Base-by-base conservation (phyloP, 1,140 invertebrate species). In the Dendroctonus valens region DNA sequence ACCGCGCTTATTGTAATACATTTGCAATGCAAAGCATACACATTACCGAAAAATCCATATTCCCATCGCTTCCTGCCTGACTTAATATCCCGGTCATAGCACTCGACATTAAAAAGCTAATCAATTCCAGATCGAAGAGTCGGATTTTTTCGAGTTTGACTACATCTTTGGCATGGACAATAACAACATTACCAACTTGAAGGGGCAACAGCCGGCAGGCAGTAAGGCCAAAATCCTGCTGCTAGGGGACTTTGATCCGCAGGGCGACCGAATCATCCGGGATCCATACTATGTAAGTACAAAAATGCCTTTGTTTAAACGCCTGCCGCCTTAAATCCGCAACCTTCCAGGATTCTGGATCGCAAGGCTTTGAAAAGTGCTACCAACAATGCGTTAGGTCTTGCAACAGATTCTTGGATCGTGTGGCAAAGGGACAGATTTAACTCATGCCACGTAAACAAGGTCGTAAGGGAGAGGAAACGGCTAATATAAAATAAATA, bases 131-230 rank as follows among this genome's bases (percentile, higher is more conserved):
- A 84, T 94, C 48, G 83, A 74, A 6, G 69, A 80, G 60, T 77
- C 85, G 38, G 93, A 96, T 77, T 95, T 93, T 72, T 75, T 83
- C 8, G 79, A 86, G 6, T 96, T 88, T 77, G 87, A 95, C 76
- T 94, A 85, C 74, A 94, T 96, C 64, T 92, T 96, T 80, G 93
- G 93, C 15, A 96, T 96, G 93, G 93, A 96, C 77, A 82, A 92
- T 59, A 83, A 85, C 12, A 96, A 94, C 75, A 91, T 94, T 76
- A 80, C 77, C 7, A 84, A 87, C 51, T 76, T 95, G 37, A 85
- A 85, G 26, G 75, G 77, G 12, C 78, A 84, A 61, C 84, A 84
- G 63, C 79, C 83, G 61, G 50, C 63, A 9, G 80, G 80, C 54
- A 82, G 80, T 51, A 89, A 84, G 73, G 90, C 92, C 0, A 86